These are phyloP conservation scores for Drosophila novamexicana DNA, from an alignment of 1,140 invertebrate species.

Conservation along the genomic window DNA sequence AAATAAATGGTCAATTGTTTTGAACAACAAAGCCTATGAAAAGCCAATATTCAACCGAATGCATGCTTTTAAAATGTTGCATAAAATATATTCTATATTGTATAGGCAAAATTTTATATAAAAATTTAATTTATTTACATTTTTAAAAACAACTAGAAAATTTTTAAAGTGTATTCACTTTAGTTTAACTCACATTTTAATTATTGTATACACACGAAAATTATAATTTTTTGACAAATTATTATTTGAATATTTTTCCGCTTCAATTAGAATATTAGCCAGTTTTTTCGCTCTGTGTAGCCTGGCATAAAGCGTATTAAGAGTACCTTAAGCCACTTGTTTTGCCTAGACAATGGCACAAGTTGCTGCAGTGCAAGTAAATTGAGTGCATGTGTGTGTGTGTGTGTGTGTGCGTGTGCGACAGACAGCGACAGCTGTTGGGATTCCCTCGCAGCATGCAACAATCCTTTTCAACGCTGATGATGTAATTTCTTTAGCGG, in stretches of 20 bases:
- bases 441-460: constrained; percentile 65
- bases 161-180: no score
- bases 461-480: constrained; percentile 61
- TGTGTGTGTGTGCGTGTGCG: constrained; percentile 16
- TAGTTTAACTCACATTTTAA: neutral
- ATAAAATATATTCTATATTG: no score
- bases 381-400: constrained; percentile 11
- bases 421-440: constrained; percentile 69
- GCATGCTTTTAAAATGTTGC: no score
- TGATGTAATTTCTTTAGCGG: constrained; percentile 76
- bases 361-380: constrained; percentile 30
- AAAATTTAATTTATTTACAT: no score
- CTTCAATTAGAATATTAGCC: neutral
- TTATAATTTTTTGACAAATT: neutral
- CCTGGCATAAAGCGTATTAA: constrained; percentile 29
- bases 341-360: constrained; percentile 63
- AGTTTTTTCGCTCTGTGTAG: constrained; percentile 22
- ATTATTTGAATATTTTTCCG: neutral
- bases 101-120: no score
- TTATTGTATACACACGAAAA: neutral
- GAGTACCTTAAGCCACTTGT: constrained; percentile 72
- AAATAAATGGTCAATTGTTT: neutral
- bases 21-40: no score
- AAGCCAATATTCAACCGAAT: no score
- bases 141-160: no score